phyloP scores from a whole-genome alignment of 2,888 invertebrate species.

The Globia sparganii region DNA sequence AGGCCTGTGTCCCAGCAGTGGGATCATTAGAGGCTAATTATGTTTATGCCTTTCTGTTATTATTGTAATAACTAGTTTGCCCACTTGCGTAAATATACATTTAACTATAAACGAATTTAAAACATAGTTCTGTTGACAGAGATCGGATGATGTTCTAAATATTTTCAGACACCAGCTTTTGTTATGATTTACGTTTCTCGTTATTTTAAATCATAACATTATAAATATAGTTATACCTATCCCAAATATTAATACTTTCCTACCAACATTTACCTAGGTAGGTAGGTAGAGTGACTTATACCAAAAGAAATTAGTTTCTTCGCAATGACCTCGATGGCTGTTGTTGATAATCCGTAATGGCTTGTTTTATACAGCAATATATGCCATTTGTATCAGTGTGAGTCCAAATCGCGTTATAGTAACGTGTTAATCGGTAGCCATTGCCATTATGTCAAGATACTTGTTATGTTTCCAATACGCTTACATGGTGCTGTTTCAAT shows the following conservation, averaged over 20 bases:
- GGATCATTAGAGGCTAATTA: not conserved
- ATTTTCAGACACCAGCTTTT: not conserved
- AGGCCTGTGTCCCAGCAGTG: not conserved
- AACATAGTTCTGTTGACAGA: not conserved
- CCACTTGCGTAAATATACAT: not conserved
- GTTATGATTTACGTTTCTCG: not conserved
- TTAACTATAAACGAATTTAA: not conserved
- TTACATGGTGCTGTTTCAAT: no score
- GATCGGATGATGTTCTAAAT: not conserved
- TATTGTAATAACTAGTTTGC: not conserved
- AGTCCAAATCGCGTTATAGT: not conserved
- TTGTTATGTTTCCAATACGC: not conserved
- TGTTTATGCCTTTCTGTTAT: not conserved
- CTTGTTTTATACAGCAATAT: slow-evolving; percentile 13
- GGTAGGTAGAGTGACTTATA: not conserved
- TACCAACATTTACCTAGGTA: not conserved
- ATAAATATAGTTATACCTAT: not conserved
- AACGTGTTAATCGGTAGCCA: not conserved
- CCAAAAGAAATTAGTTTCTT: slow-evolving; percentile 11
- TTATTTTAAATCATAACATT: not conserved
- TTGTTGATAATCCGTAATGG: slow-evolving; percentile 21
- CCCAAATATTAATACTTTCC: not conserved
- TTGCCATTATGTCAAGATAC: not conserved
- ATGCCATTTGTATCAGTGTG: slow-evolving; percentile 8
- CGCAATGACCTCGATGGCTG: slow-evolving; percentile 12